A percentile compares a stretch with the other conserved stretches of the same genome.
Conservation (phyloP, 64 coral and sea anemone genomes). For the Trachythela sp. region DNA sequence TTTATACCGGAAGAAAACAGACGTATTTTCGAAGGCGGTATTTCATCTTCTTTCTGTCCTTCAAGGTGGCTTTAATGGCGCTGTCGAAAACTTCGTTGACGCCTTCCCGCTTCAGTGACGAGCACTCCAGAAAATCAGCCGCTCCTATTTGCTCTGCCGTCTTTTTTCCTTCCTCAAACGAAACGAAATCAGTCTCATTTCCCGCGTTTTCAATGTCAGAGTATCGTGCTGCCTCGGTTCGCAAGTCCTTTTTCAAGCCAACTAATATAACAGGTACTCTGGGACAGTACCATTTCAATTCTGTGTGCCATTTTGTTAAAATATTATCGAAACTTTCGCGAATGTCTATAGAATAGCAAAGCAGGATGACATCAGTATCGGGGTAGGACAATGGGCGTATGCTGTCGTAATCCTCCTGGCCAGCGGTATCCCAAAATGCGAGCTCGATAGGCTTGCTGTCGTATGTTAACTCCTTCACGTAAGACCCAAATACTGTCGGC, state of each 20-base stretch:
- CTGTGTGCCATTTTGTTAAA: conserved; percentile 93
- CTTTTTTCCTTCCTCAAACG: conserved; percentile 56
- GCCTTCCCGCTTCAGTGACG: conserved; percentile 76
- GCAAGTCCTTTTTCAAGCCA: conserved; percentile 94
- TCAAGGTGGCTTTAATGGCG: conserved; percentile 59
- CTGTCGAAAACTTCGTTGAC: conserved; percentile 79
- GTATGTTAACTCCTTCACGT: conserved; percentile 80
- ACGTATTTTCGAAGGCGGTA: not conserved
- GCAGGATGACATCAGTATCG: conserved; percentile 91
- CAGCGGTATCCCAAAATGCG: conserved; percentile 96
- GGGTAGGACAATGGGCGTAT: conserved; percentile 90
- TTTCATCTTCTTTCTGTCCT: conserved; percentile 37
- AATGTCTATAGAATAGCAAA: conserved; percentile 93
- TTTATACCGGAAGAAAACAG: not conserved
- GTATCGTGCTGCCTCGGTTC: conserved; percentile 41
- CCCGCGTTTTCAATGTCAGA: conserved; percentile 69
- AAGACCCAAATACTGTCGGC: conserved; percentile 95
- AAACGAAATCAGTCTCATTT: conserved; percentile 79
- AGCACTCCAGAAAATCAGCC: conserved; percentile 75
- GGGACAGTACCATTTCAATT: conserved; percentile 90
- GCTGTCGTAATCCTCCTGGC: conserved; percentile 97
- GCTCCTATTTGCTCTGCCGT: conserved; percentile 72
- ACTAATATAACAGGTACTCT: conserved; percentile 91
- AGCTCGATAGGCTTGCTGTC: conserved; percentile 79
- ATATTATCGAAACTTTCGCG: conserved; percentile 97